Evolutionary conservation across 2,113 vertebrate species (phyloP), one percentile per base, ranked within the genome.

Genomic region (Equus quagga): DNA sequence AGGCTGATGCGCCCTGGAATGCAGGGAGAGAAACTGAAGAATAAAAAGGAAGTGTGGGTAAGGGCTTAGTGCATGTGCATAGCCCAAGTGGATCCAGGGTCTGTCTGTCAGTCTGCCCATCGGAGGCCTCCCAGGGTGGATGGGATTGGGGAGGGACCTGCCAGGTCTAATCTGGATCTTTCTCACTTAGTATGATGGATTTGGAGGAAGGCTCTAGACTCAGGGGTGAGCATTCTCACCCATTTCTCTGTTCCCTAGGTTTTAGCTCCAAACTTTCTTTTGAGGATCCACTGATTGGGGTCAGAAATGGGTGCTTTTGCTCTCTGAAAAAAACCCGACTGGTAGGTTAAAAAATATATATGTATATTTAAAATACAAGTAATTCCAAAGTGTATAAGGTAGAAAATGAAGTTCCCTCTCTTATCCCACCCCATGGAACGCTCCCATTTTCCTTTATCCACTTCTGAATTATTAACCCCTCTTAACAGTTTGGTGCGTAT

Each of bases 331-430:
- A 23, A 76, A 51, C 13, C 24, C 31, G 64, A 64, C 21, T 93
- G 31, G 28, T 87, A 41, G 17, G 17, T 65, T 64, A 26, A 44
- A 56, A 94, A 51, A 24, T 69, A 62, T 31, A 14, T n/a, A 12
- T 62, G 28, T 56, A 21, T 67, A 64, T 91, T 92, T 73, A 36
- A 92, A 94, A 79, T 46, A 58, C 19, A 95, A 93, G 62, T 36
- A 73, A 64, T 81, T 70, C 44, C 31, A 24, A 88, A 54, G 9
- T 14, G 4, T 88, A 49, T 91, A n/a, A 88, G 79, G 83, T 94
- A 23, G 51, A 64, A 95, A 92, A 60, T 56, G 36, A 90, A 62
- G 49, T 60, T 72, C 31, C 41, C 10, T 49, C 51, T 90, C 62
- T 78, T 76, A 5, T 8, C 51, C 54, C 6, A 11, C 15, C 54